Evolutionary conservation across 2,113 vertebrate species (phyloP), one percentile per base, ranked within the genome.

Genomic region (Ophthalmolycus amberensis): DNA sequence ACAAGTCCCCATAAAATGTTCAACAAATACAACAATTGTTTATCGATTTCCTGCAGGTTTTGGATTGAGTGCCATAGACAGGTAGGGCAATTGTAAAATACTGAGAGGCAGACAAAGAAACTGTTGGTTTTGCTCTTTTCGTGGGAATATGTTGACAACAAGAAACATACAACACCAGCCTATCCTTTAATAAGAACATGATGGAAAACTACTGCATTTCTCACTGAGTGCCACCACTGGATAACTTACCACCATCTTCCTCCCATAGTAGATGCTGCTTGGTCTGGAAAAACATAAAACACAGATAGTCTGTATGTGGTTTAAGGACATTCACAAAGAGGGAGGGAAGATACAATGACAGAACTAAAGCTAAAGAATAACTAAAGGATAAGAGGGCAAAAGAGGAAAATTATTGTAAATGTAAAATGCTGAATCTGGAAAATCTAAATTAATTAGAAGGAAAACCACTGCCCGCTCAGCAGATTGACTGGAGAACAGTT

Each of bases 401-500:
- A 37, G 25, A 42, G 22, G 6, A 29, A 27, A 42, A 75, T 59
- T 44, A 22, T 6, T 42, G 20, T 52, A 5, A 74, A 54, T 62
- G 9, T 14, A 25, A 59, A 66, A 65, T 42, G 11, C 2, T 11
- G 12, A 65, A 76, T 82, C 42, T 50, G 40, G 50, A 42, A 60
- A n/a, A 20, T 54, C 0, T 18, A 3, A 84, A 80, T 81, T 73
- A 32, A 74, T 75, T 56, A 52, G 11, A 38, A n/a, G 9, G 6
- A 29, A 62, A 83, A 54, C 2, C 14, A 27, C n/a, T 52, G 34
- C 3, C 1, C 2, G 18, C 50, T 6, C 27, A 20, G 48, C 44
- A 76, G 66, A 59, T 0, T 0, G 42, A 59, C n/a, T 64, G 46
- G n/a, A 72, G 34, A 63, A 71, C 70, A 52, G n/a, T 25, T 77